phyloP scores from a whole-genome alignment of 2,888 invertebrate species.

The Euphydryas editha region DNA sequence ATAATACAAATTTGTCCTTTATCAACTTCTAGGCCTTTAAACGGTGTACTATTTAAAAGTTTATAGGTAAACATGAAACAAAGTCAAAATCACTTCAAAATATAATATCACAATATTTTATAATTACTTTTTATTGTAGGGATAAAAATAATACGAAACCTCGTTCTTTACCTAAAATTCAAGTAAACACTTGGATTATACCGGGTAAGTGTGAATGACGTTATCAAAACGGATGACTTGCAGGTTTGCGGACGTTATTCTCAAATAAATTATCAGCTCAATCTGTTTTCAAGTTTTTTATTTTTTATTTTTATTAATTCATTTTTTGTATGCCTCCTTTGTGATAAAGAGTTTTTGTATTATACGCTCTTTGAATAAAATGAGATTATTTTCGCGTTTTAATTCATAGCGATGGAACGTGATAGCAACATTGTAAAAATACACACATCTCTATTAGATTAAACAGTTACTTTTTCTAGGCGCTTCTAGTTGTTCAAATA shows the following conservation, averaged over 20 bases:
- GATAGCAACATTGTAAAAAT: too few species aligned
- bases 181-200: slow-evolving; percentile 56
- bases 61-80: too few species aligned
- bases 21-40: too few species aligned
- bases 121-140: slow-evolving; percentile 15
- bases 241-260: slow-evolving; percentile 52
- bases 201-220: slow-evolving; percentile 70
- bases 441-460: too few species aligned
- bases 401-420: too few species aligned
- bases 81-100: background rate
- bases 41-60: too few species aligned
- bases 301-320: slow-evolving; percentile 71
- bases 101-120: background rate
- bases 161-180: slow-evolving; percentile 60
- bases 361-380: slow-evolving; percentile 18
- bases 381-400: slow-evolving; percentile 12
- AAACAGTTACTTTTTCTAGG: too few species aligned
- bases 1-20: too few species aligned
- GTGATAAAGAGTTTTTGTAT: slow-evolving; percentile 39
- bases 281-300: slow-evolving; percentile 61
- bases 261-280: slow-evolving; percentile 64
- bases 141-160: slow-evolving; percentile 44
- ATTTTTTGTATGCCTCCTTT: slow-evolving; percentile 51
- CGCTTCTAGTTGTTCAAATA: too few species aligned
- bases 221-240: slow-evolving; percentile 64